A percentile compares a stretch with the other conserved stretches of the same genome.
These are phyloP conservation scores for Rugalucina vietnamica DNA, from an alignment of 2,888 invertebrate genomes.

Conservation along the genomic window DNA sequence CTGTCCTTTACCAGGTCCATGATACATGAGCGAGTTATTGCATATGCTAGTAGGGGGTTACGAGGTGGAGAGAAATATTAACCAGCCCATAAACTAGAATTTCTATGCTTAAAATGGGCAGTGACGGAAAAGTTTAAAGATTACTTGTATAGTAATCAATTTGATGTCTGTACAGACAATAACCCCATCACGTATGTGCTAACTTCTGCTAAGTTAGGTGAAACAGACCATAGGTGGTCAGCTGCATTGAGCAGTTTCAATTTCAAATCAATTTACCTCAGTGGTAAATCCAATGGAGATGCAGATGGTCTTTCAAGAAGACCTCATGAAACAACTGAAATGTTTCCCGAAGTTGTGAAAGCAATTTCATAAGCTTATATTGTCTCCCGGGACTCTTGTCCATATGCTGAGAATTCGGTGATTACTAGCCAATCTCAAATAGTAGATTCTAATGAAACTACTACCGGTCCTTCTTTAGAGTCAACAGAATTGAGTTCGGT, in stretches of 20 bases:
- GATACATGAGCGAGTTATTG: slow-evolving; percentile 35
- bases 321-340: background rate
- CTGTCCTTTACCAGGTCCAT: slow-evolving; percentile 45
- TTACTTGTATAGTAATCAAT: slow-evolving; percentile 32
- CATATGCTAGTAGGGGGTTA: slow-evolving; percentile 42
- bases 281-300: background rate
- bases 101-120: slow-evolving; percentile 35
- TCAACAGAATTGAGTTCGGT: no score
- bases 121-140: slow-evolving; percentile 41
- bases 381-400: background rate
- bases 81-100: slow-evolving; percentile 45
- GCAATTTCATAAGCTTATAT: background rate
- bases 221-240: background rate
- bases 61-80: slow-evolving; percentile 13
- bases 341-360: background rate
- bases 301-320: slow-evolving; percentile 15
- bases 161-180: background rate
- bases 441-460: no score
- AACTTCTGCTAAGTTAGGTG: background rate
- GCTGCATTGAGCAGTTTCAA: background rate
- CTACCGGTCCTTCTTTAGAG: no score
- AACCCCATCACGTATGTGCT: background rate
- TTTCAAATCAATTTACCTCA: background rate
- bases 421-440: no score
- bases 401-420: no score